These are phyloP conservation scores for Poeciliopsis occidentalis DNA, from an alignment of 2,113 vertebrate species.

Conservation along the genomic window DNA sequence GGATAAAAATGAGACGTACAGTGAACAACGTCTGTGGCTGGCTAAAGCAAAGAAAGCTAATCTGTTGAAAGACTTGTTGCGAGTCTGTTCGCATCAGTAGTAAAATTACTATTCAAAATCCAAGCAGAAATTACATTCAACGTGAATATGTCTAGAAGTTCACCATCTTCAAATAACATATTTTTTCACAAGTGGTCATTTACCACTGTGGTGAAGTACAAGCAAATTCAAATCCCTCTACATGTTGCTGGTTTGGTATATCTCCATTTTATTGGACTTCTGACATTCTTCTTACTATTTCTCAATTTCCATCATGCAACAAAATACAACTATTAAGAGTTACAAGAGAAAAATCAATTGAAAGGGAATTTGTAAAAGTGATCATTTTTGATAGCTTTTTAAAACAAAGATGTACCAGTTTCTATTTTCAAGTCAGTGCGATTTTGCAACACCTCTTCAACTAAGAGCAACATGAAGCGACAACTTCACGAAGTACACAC, in stretches of 20 bases:
- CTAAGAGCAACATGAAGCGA: constrained; percentile 6
- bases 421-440: neutral
- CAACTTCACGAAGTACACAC: neutral
- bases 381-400: too few species aligned
- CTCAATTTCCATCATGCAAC: neutral
- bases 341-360: neutral
- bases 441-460: constrained; percentile 1
- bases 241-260: neutral
- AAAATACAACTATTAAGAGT: neutral
- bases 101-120: too few species aligned
- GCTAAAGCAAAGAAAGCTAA: too few species aligned
- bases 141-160: too few species aligned
- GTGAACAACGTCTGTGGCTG: too few species aligned
- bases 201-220: too few species aligned
- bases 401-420: neutral
- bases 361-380: neutral
- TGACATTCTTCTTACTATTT: neutral
- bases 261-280: neutral
- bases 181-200: too few species aligned
- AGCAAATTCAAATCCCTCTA: neutral
- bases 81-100: too few species aligned
- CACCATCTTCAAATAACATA: too few species aligned
- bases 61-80: too few species aligned
- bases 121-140: too few species aligned
- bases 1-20: too few species aligned